Percentiles rank a stretch among this genome's conserved stretches.
Evolutionary conservation across 2,888 invertebrate species (phyloP).

Genomic region (Creontiades dilutus): DNA sequence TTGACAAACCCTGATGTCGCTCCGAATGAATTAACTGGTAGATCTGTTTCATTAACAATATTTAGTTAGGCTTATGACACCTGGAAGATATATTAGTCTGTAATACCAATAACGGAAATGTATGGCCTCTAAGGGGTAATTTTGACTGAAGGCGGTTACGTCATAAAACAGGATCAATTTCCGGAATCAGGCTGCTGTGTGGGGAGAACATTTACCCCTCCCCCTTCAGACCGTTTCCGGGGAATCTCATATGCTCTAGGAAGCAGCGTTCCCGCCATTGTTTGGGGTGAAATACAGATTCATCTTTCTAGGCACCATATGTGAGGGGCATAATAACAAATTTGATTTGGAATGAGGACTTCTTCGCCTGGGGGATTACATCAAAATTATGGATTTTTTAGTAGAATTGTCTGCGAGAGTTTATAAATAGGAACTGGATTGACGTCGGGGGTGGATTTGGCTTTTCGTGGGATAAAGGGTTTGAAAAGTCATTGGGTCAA

Average conservation of each 20-base stretch:
- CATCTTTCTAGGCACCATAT: neutral
- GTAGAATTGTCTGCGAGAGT: neutral
- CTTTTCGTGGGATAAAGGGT: neutral
- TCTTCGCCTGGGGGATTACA: neutral
- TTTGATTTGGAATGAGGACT: neutral
- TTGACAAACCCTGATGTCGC: too few species aligned
- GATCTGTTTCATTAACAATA: too few species aligned
- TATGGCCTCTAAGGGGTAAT: too few species aligned
- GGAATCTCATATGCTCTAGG: neutral
- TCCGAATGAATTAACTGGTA: too few species aligned
- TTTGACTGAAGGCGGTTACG: neutral
- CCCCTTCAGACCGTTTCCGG: neutral
- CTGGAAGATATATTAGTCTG: too few species aligned
- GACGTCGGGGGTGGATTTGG: neutral
- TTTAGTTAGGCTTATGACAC: too few species aligned
- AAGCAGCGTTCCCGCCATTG: neutral
- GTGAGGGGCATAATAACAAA: neutral
- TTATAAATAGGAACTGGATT: neutral
- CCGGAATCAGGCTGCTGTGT: neutral
- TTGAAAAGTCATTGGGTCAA: slow-evolving; percentile 43
- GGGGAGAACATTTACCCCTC: neutral
- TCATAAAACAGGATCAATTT: neutral
- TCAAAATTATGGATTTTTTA: neutral
- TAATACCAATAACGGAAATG: too few species aligned
- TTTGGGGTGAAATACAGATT: neutral